A percentile compares a stretch with the other conserved stretches of the same genome.
phyloP scores from a whole-genome alignment of 2,113 vertebrate species.

The Dascyllus trimaculatus region DNA sequence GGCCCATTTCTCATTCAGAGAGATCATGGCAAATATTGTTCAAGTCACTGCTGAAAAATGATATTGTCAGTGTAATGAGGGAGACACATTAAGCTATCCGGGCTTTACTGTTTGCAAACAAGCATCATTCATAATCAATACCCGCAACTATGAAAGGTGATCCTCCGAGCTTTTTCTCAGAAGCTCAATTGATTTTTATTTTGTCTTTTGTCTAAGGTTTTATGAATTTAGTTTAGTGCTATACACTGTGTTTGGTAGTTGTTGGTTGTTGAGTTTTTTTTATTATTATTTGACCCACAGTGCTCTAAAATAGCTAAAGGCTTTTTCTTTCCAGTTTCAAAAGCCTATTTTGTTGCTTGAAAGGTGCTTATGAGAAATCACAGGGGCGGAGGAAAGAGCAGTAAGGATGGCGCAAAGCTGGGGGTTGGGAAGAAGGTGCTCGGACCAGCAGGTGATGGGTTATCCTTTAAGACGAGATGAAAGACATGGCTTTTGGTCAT shows the following conservation, averaged over 20 bases:
- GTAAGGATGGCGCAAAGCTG: not conserved
- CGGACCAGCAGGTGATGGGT: conserved; percentile 35
- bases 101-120: conserved; percentile 76
- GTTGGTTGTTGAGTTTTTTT: conserved; percentile 16
- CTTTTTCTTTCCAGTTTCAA: conserved; percentile 15
- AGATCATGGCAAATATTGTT: conserved; percentile 43
- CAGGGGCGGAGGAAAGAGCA: conserved; percentile 10
- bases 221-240: conserved; percentile 25
- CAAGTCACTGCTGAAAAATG: conserved; percentile 50
- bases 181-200: conserved; percentile 59
- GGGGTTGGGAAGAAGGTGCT: not conserved
- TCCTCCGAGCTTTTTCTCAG: conserved; percentile 54
- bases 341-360: conserved; percentile 26
- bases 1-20: conserved; percentile 57
- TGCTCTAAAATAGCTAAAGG: conserved; percentile 40
- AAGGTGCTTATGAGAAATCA: conserved; percentile 22
- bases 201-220: conserved; percentile 41
- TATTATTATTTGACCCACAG: conserved; percentile 31
- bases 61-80: conserved; percentile 60
- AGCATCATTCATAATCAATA: conserved; percentile 74
- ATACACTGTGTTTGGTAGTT: not conserved
- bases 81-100: conserved; percentile 38
- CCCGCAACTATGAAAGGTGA: conserved; percentile 58
- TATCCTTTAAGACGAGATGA: conserved; percentile 37
- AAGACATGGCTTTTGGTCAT: conserved; percentile 60